These are phyloP conservation scores for Bovichtus variegatus DNA, from an alignment of 2,797 vertebrate genomes.

Conservation along the genomic window DNA sequence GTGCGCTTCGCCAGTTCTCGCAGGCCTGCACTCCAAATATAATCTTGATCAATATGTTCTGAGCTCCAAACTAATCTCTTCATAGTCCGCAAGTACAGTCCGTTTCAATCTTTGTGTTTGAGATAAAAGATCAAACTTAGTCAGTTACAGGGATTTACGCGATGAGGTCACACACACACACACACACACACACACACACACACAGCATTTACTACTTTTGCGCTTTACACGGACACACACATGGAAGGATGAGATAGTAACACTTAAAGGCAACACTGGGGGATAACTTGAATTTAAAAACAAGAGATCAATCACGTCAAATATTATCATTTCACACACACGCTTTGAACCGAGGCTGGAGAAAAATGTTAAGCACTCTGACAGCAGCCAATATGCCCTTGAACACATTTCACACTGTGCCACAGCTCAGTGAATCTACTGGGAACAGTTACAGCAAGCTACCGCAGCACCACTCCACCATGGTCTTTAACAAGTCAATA, in stretches of 20 bases:
- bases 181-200: background rate
- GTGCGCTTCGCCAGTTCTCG: conserved; percentile 28
- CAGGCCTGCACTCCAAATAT: conserved; percentile 43
- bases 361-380: conserved; percentile 61
- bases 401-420: conserved; percentile 71
- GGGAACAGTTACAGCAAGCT: conserved; percentile 57
- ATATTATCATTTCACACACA: conserved; percentile 76
- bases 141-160: conserved; percentile 43
- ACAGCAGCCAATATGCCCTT: conserved; percentile 73
- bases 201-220: conserved; percentile 21
- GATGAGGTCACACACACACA: conserved; percentile 26
- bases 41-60: conserved; percentile 66
- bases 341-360: conserved; percentile 58
- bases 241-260: conserved; percentile 30
- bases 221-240: background rate
- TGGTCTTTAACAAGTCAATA: conserved; percentile 42
- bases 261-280: conserved; percentile 46
- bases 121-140: conserved; percentile 64
- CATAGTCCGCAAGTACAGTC: conserved; percentile 16
- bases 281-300: conserved; percentile 66
- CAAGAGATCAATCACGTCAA: conserved; percentile 67
- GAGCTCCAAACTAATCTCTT: conserved; percentile 53
- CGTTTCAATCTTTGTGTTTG: conserved; percentile 55
- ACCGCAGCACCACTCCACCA: conserved; percentile 25
- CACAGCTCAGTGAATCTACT: conserved; percentile 57